phyloP scores from a whole-genome alignment of 2,113 vertebrate genomes.

The Camelus bactrianus region DNA sequence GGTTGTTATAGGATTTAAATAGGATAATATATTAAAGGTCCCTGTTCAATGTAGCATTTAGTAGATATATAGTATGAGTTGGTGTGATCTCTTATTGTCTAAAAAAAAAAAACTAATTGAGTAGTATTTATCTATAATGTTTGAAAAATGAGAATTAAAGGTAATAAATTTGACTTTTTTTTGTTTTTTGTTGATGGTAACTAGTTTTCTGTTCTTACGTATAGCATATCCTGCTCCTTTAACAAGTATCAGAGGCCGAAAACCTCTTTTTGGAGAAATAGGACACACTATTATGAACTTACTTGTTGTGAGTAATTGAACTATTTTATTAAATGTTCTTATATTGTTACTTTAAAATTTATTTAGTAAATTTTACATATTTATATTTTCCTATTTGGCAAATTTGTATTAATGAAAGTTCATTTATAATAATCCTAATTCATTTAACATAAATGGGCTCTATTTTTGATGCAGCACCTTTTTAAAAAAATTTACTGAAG shows the following conservation, averaged over 20 bases:
- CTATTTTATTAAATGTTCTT: conserved; percentile 51
- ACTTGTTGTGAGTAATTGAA: conserved; percentile 93
- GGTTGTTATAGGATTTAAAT: neutral
- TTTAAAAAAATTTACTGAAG: too few species aligned
- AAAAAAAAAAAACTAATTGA: neutral
- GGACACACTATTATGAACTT: conserved; percentile 97
- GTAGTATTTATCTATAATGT: neutral
- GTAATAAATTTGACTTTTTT: neutral
- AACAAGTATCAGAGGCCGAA: conserved; percentile 91
- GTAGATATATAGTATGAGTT: neutral
- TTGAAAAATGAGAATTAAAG: conserved; percentile 28
- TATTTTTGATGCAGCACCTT: neutral
- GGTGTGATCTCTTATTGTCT: neutral
- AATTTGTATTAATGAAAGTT: conserved; percentile 41
- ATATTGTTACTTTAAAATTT: neutral
- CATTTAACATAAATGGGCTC: neutral
- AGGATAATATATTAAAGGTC: neutral
- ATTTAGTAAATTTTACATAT: conserved; percentile 38
- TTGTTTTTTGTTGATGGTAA: neutral
- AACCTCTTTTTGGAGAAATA: conserved; percentile 94
- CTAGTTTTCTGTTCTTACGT: conserved; percentile 40
- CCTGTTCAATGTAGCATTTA: neutral
- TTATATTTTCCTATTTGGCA: conserved; percentile 6
- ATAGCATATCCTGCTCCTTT: conserved; percentile 93
- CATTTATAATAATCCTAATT: conserved; percentile 11